Conservation (phyloP, 2,797 vertebrate species). For the Babyrousa celebensis region DNA sequence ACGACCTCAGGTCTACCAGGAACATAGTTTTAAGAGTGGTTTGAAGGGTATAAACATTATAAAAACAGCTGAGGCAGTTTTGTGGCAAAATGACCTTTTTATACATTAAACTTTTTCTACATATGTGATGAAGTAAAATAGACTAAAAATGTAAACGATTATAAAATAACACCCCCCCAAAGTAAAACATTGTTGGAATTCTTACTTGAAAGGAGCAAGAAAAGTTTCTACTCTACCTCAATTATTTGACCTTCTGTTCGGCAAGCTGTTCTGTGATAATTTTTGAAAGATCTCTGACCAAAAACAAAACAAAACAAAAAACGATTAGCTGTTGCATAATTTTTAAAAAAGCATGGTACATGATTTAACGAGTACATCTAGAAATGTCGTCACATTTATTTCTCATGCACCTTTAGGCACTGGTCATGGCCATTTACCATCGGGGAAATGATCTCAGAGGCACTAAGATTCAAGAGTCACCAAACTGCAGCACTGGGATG, state of each 20-base stretch:
- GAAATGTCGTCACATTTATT: slow-evolving; percentile 50
- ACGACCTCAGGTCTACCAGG: slow-evolving; percentile 19
- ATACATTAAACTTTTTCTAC: slow-evolving; percentile 62
- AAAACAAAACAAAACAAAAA: slow-evolving; percentile 71
- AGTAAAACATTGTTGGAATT: slow-evolving; percentile 44
- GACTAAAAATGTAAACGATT: slow-evolving; percentile 44
- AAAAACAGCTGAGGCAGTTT: slow-evolving; percentile 59
- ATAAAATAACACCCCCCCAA: slow-evolving; percentile 25
- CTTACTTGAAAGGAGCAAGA: slow-evolving; percentile 69
- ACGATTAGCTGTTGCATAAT: slow-evolving; percentile 55
- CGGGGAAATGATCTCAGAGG: slow-evolving; percentile 2
- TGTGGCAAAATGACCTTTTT: slow-evolving; percentile 51
- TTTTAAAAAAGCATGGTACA: slow-evolving; percentile 60
- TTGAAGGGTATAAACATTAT: slow-evolving; percentile 53
- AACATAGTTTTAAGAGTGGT: slow-evolving; percentile 35
- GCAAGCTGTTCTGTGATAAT: slow-evolving; percentile 55
- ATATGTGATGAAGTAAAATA: slow-evolving; percentile 36
- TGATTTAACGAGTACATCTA: slow-evolving; percentile 44
- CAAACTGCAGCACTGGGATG: slow-evolving; percentile 40
- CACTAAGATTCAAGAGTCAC: slow-evolving; percentile 47
- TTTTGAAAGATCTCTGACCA: slow-evolving; percentile 70
- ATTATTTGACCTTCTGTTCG: slow-evolving; percentile 68
- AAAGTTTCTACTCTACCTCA: slow-evolving; percentile 70
- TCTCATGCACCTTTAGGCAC: neutral
- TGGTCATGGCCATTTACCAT: neutral